Percentiles rank a stretch among this genome's conserved stretches.
phyloP scores from a whole-genome alignment of 2,888 invertebrate species.

The Mylabris sibirica region DNA sequence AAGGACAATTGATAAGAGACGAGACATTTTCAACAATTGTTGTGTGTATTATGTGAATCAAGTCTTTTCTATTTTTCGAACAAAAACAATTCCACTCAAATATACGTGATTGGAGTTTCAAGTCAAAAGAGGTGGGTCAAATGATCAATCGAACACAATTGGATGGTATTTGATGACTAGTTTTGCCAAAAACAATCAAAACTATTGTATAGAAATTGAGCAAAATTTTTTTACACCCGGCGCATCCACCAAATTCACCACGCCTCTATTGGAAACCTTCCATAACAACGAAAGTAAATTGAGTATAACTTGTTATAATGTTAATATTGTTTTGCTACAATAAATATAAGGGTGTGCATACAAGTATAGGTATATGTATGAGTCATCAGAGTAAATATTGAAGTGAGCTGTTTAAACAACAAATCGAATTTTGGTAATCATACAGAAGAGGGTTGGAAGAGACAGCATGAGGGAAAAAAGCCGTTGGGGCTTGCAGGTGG shows the following conservation, averaged over 20 bases:
- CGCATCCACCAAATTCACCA: not conserved
- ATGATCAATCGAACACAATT: not conserved
- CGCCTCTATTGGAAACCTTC: not conserved
- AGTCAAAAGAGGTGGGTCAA: not conserved
- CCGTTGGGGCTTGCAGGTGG: constrained; percentile 36
- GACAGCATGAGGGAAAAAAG: constrained; percentile 1
- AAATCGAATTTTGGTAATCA: constrained; percentile 38
- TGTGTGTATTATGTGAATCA: not conserved
- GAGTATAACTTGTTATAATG: not conserved
- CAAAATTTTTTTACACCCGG: not conserved
- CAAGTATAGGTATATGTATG: constrained; percentile 15
- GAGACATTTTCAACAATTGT: not conserved
- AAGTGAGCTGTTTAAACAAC: constrained; percentile 35
- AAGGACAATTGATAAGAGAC: not conserved
- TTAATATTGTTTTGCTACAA: not conserved
- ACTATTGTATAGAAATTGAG: not conserved
- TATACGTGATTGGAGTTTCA: not conserved
- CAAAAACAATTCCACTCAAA: not conserved
- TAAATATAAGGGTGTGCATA: constrained; percentile 1
- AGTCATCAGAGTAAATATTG: constrained; percentile 35
- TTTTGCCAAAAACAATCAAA: not conserved
- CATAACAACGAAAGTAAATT: not conserved
- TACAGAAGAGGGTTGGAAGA: constrained; percentile 22
- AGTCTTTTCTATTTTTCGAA: not conserved
- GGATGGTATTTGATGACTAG: not conserved